A percentile compares a stretch with the other conserved stretches of the same genome.
Conservation (phyloP, 2,113 vertebrate species). For the Nerophis ophidion region DNA sequence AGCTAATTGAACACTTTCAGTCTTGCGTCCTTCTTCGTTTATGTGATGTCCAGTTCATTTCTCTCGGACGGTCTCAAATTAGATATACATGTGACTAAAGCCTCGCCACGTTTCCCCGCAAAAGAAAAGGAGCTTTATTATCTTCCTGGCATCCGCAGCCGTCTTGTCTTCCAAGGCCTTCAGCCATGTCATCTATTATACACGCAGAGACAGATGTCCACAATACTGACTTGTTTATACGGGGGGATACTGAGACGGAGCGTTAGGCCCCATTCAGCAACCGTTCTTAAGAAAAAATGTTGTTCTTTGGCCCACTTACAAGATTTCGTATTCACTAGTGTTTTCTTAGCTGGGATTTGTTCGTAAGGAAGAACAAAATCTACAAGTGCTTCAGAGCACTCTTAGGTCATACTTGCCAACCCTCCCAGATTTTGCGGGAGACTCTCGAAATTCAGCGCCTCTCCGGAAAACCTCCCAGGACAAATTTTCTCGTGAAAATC, state of each 20-base stretch:
- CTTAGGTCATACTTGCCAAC: too few relatives aligned
- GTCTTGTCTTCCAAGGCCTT: slow-evolving; percentile 54
- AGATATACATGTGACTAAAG: slow-evolving; percentile 57
- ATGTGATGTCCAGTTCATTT: slow-evolving; percentile 16
- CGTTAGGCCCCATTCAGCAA: neutral
- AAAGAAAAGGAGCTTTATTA: slow-evolving; percentile 55
- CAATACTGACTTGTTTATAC: slow-evolving; percentile 61
- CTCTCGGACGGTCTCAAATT: slow-evolving; percentile 47
- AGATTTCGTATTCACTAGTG: too few relatives aligned
- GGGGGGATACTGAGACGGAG: slow-evolving; percentile 36
- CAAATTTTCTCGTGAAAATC: too few relatives aligned
- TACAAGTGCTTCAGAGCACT: too few relatives aligned
- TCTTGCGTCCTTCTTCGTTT: slow-evolving; percentile 15
- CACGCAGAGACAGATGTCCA: slow-evolving; percentile 64
- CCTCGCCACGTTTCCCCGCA: slow-evolving; percentile 51
- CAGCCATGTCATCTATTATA: slow-evolving; percentile 68
- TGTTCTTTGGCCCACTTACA: too few relatives aligned
- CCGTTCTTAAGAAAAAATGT: too few relatives aligned
- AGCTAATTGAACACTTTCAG: neutral
- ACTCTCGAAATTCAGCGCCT: too few relatives aligned
- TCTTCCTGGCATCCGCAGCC: slow-evolving; percentile 58
- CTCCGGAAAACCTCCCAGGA: too few relatives aligned
- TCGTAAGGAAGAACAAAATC: too few relatives aligned
- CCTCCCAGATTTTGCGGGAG: too few relatives aligned
- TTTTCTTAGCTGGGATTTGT: too few relatives aligned